Evolutionary conservation across 1,140 invertebrate genomes (phyloP), one percentile per base, ranked within the genome.

Genomic region (Papilio polyxenes): DNA sequence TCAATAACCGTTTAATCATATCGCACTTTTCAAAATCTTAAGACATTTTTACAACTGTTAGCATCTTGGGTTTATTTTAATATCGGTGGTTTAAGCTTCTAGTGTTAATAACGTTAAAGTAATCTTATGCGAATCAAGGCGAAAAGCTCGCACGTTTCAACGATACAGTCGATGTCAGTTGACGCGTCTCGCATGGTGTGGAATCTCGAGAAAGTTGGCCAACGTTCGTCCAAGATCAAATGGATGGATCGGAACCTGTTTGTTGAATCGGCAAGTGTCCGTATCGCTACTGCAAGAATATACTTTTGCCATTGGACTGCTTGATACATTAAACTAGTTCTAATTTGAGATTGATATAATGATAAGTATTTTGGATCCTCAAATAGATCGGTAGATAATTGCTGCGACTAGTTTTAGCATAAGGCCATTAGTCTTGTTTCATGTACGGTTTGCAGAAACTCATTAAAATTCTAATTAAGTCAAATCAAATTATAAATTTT

Each of bases 181-280:
- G 80, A 82, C 81, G 83, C 83, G 86, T 85, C 83, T 80, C 83
- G 85, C 84, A 85, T 85, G 83, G 85, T 81, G 87, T 85, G 91
- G 91, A 92, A 93, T 93, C 92, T 92, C 87, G 92, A 89, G 92
- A 93, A 93, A 93, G 92, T 93, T 92, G 89, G 90, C 90, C 91
- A 92, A 89, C 88, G 85, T 85, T 85, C 86, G 82, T 75, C 84
- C 86, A 90, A 93, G 89, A 92, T 90, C 88, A 91, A 92, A 90
- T 91, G 92, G 90, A 91, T 89, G 89, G 87, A 84, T 85, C 82
- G 83, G 87, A 93, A 93, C 91, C 89, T 88, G 92, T 93, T 93
- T 90, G 83, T 85, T 88, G 87, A 91, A 92, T 93, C 91, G 91
- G 92, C 92, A 93, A 93, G 91, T 92, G 89, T 90, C 84, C 85